A percentile compares a stretch with the other conserved stretches of the same genome.
Evolutionary conservation across 2,113 vertebrate genomes (phyloP).

Genomic region (Nematolebias whitei): DNA sequence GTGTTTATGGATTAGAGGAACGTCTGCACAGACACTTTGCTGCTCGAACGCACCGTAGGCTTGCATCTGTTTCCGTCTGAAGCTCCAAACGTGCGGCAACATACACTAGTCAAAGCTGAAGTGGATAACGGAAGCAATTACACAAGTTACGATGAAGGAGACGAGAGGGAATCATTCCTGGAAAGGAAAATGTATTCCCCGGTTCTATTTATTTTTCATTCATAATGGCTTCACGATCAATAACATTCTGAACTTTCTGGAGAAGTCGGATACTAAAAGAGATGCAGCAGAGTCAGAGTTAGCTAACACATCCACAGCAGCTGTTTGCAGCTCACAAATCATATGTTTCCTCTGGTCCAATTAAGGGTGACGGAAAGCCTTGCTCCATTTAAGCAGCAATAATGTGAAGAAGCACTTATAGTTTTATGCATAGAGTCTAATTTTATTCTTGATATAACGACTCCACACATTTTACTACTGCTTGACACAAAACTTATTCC

Average conservation of each 20-base stretch:
- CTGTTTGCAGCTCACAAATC: conserved; percentile 11
- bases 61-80: conserved; percentile 44
- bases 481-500: neutral
- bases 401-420: neutral
- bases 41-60: conserved; percentile 28
- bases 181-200: conserved; percentile 54
- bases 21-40: conserved; percentile 53
- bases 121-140: conserved; percentile 69
- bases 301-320: conserved; percentile 1
- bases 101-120: conserved; percentile 45
- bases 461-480: neutral
- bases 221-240: conserved; percentile 52
- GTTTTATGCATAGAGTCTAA: conserved; percentile 4
- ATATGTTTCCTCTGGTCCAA: neutral
- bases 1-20: conserved; percentile 62
- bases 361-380: conserved; percentile 8
- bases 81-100: conserved; percentile 40
- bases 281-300: neutral
- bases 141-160: conserved; percentile 65
- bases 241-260: conserved; percentile 43
- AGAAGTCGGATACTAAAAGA: conserved; percentile 14
- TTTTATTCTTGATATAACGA: conserved; percentile 1
- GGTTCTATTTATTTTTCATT: conserved; percentile 45
- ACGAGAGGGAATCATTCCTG: conserved; percentile 49
- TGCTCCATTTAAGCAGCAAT: conserved; percentile 19